These are phyloP conservation scores for Polypterus senegalus DNA, from an alignment of 2,113 vertebrate genomes.

Conservation along the genomic window DNA sequence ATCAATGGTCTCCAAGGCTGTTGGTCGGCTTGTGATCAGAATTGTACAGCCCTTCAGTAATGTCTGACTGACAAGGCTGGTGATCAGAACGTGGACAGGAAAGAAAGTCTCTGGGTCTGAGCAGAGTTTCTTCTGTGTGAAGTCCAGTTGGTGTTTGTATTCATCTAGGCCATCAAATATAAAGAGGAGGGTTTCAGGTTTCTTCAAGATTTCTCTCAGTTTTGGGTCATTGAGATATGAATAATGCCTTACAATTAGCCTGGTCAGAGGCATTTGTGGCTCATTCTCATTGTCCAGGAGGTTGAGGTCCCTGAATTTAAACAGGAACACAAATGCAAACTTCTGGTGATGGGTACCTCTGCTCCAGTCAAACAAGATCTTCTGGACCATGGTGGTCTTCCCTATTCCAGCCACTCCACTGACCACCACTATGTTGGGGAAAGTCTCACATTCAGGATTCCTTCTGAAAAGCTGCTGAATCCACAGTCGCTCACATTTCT, in stretches of 20 bases:
- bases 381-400: constrained; percentile 20
- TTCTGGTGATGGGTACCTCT: constrained; percentile 1
- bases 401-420: constrained; percentile 4
- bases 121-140: not conserved
- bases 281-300: not conserved
- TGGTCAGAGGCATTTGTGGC: constrained; percentile 6
- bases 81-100: constrained; percentile 6
- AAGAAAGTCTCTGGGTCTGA: not conserved
- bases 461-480: not conserved
- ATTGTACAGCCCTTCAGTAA: not conserved
- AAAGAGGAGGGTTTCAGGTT: constrained; percentile 18
- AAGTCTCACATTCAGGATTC: not conserved
- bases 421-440: constrained; percentile 14
- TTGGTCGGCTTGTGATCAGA: constrained; percentile 18
- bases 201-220: not conserved
- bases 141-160: constrained; percentile 9
- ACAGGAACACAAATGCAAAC: constrained; percentile 16
- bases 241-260: constrained; percentile 10
- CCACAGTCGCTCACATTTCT: not conserved
- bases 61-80: constrained; percentile 16
- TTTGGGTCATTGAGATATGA: not conserved
- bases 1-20: constrained; percentile 10
- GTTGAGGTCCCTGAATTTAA: constrained; percentile 20
- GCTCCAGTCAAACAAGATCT: constrained; percentile 17
- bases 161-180: constrained; percentile 26